A percentile compares a stretch with the other conserved stretches of the same genome.
These are phyloP conservation scores for Clytia hemisphaerica DNA, from an alignment of 30 jellyfish, hydroid and myxozoan genomes.

Conservation along the genomic window DNA sequence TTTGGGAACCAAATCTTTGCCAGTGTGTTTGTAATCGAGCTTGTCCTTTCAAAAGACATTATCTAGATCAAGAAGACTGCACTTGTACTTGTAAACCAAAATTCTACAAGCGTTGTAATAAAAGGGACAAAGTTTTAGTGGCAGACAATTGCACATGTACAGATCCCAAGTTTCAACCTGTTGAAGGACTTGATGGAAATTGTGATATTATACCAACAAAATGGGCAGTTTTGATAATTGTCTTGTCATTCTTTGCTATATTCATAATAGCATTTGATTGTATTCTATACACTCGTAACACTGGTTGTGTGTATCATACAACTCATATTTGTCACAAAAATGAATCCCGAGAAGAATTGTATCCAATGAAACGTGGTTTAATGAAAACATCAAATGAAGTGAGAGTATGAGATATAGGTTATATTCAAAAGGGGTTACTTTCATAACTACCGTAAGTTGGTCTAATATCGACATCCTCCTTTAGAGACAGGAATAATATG, in stretches of 20 bases:
- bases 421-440: too few species aligned
- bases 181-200: not conserved
- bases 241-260: conserved; percentile 12
- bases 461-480: too few species aligned
- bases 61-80: conserved; percentile 3
- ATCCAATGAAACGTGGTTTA: conserved; percentile 5
- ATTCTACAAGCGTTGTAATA: conserved; percentile 15
- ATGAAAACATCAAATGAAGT: not conserved
- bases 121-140: not conserved
- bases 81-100: conserved; percentile 24
- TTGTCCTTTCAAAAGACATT: conserved; percentile 15
- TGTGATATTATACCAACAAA: conserved; percentile 31
- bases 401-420: too few species aligned
- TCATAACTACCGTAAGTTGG: too few species aligned
- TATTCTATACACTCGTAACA: conserved; percentile 22
- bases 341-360: not conserved
- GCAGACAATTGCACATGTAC: conserved; percentile 27
- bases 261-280: conserved; percentile 35
- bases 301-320: conserved; percentile 18
- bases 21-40: conserved; percentile 15
- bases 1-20: conserved; percentile 36
- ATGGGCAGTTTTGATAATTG: conserved; percentile 30
- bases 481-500: too few species aligned
- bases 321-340: not conserved
- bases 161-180: not conserved